Evolutionary conservation across 2,888 invertebrate species (phyloP).

Genomic region (Phortica okadai): DNA sequence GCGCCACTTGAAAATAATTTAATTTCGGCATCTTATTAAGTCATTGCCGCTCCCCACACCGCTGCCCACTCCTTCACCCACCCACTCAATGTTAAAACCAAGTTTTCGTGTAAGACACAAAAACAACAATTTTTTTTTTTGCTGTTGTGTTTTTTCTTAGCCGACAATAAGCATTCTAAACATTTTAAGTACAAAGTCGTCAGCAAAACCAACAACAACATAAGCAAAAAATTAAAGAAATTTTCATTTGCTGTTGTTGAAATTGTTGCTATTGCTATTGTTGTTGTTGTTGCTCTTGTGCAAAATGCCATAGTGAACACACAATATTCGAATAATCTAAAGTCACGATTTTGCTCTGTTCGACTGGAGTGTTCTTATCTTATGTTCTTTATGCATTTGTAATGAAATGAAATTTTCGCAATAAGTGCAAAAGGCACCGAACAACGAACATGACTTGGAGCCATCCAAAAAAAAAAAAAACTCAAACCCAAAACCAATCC

Average conservation of each 20-base stretch:
- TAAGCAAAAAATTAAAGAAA: constrained; percentile 36
- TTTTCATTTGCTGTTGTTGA: constrained; percentile 38
- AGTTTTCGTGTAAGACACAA: constrained; percentile 27
- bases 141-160: neutral
- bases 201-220: constrained; percentile 8
- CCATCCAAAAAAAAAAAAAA: neutral
- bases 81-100: constrained; percentile 13
- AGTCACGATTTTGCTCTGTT: constrained; percentile 38
- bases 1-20: constrained; percentile 28
- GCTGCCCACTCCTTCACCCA: neutral
- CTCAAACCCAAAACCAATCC: neutral
- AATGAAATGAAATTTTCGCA: constrained; percentile 43
- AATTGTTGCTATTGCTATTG: constrained; percentile 13
- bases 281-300: constrained; percentile 23
- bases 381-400: constrained; percentile 44
- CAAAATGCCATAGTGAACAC: constrained; percentile 36
- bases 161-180: constrained; percentile 30
- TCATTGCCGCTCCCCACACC: constrained; percentile 13
- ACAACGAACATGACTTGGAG: constrained; percentile 6
- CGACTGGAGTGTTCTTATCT: constrained; percentile 41
- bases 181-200: constrained; percentile 19
- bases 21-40: constrained; percentile 36
- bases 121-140: constrained; percentile 4
- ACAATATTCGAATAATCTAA: constrained; percentile 42
- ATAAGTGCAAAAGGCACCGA: constrained; percentile 37